Percentiles rank a stretch among this genome's conserved stretches.
Conservation (phyloP, 2,888 invertebrate genomes). For the Cremastobaeus sp. region DNA sequence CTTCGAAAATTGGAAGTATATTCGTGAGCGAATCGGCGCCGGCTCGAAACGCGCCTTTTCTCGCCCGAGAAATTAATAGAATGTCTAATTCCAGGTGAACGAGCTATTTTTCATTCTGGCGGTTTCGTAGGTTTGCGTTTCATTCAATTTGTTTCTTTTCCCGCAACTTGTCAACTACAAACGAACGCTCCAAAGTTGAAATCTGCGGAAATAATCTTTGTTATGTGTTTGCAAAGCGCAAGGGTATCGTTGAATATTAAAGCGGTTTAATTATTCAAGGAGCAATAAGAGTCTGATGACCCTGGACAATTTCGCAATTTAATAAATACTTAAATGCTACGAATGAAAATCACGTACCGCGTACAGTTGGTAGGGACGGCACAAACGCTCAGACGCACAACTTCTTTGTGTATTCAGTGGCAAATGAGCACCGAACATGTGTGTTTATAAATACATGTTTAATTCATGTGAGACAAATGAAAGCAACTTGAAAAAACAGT, state of each 20-base stretch:
- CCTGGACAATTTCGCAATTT: conserved; percentile 34
- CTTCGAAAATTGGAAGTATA: conserved; percentile 21
- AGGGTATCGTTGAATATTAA: conserved; percentile 29
- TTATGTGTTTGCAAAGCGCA: conserved; percentile 10
- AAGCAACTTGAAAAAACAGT: conserved; percentile 9
- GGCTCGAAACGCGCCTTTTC: background rate
- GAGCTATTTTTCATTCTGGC: conserved; percentile 30
- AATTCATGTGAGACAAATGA: conserved; percentile 40
- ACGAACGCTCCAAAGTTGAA: background rate
- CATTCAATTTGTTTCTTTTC: conserved; percentile 25
- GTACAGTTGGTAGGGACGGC: conserved; percentile 24
- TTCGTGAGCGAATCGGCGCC: background rate
- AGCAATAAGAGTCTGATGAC: conserved; percentile 39
- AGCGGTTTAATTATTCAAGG: conserved; percentile 32
- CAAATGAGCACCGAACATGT: conserved; percentile 12
- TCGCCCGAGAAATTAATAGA: conserved; percentile 25
- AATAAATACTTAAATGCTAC: conserved; percentile 26
- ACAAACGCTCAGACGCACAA: conserved; percentile 20
- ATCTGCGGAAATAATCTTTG: conserved; percentile 36
- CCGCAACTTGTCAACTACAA: conserved; percentile 29
- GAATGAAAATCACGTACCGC: conserved; percentile 48
- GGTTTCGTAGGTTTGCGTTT: too few species aligned
- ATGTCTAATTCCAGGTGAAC: conserved; percentile 31
- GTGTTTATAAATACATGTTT: conserved; percentile 32
- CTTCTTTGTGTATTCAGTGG: conserved; percentile 25